Conservation (phyloP, 2,797 vertebrate species). For the Adrianichthys oophorus region DNA sequence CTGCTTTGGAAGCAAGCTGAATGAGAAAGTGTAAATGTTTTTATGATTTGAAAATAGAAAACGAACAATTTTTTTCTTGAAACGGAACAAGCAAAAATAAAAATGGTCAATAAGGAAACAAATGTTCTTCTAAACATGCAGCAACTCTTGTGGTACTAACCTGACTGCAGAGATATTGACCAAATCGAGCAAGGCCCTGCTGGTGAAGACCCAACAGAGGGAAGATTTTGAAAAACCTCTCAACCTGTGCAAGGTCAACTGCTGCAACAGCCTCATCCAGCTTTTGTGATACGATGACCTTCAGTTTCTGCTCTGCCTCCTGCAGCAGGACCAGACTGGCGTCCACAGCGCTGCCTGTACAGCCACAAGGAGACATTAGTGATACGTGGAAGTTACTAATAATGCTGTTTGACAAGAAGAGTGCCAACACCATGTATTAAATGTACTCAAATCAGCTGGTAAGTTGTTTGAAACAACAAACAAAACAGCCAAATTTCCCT, state of each 20-base stretch:
- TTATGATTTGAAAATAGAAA: not conserved
- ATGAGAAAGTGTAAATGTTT: conserved; percentile 6
- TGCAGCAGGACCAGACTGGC: conserved; percentile 92
- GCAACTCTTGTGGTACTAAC: conserved; percentile 65
- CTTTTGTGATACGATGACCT: conserved; percentile 88
- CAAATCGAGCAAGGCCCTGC: conserved; percentile 93
- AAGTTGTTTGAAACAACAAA: not conserved
- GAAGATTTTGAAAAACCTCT: conserved; percentile 98
- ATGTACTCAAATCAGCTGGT: no score
- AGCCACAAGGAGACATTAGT: not conserved
- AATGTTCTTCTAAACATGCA: not conserved
- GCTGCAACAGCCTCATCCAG: conserved; percentile 87
- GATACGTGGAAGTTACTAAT: not conserved
- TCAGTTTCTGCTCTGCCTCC: conserved; percentile 93
- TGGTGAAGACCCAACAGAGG: conserved; percentile 94
- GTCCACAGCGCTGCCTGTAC: conserved; percentile 88
- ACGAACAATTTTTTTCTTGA: no score
- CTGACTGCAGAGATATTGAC: conserved; percentile 94
- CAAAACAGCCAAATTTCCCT: not conserved
- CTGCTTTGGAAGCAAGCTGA: conserved; percentile 92
- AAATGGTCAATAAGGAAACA: not conserved
- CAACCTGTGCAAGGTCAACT: conserved; percentile 91
- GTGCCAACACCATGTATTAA: no score
- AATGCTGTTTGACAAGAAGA: no score
- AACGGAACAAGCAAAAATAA: not conserved